A percentile compares a stretch with the other conserved stretches of the same genome.
Evolutionary conservation across 2,797 vertebrate genomes (phyloP).

Genomic region (Enteromius thamalakanensis): DNA sequence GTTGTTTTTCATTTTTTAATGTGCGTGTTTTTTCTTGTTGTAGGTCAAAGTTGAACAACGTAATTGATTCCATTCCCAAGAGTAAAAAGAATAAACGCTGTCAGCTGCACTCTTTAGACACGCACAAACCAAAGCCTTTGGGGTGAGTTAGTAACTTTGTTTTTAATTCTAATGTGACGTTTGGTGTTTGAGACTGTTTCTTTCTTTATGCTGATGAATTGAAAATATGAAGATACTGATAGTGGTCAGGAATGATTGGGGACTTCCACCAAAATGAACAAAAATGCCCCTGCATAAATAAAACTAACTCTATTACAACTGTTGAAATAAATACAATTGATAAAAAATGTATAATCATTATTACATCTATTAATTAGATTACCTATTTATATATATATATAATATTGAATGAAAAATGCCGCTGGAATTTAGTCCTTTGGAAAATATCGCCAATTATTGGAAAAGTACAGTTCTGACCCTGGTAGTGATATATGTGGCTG

Average conservation of each 20-base stretch:
- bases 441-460: not conserved
- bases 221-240: not conserved
- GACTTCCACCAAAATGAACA: not conserved
- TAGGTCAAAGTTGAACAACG: slow-evolving; percentile 94
- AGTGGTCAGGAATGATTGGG: not conserved
- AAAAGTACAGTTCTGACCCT: not conserved
- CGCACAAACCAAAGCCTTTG: slow-evolving; percentile 95
- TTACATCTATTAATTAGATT: not conserved
- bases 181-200: not conserved
- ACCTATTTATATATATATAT: too few relatives aligned
- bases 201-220: not conserved
- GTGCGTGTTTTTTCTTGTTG: slow-evolving; percentile 7
- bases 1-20: not conserved
- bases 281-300: not conserved
- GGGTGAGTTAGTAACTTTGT: slow-evolving; percentile 82
- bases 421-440: not conserved
- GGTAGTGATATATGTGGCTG: not conserved
- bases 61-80: slow-evolving; percentile 98
- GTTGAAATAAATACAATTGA: not conserved
- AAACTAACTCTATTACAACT: not conserved
- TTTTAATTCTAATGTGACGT: slow-evolving; percentile 10
- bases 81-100: slow-evolving; percentile 99
- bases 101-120: slow-evolving; percentile 97
- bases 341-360: not conserved
- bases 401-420: not conserved